These are phyloP conservation scores for Polydrusus pterygomalis DNA, from an alignment of 2,888 invertebrate species.

Conservation along the genomic window DNA sequence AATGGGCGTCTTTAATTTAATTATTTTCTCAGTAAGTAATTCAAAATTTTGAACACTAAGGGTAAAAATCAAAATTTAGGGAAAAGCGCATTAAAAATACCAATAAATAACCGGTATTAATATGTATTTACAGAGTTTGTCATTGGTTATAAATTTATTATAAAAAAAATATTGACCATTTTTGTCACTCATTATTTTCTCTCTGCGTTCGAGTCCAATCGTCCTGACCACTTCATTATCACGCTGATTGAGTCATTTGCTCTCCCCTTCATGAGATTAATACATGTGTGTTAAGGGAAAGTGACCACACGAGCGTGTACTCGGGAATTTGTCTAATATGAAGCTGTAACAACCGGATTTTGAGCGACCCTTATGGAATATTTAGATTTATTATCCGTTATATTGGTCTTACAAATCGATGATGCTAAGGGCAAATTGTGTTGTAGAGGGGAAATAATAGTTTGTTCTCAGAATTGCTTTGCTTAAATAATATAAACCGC, in stretches of 20 bases:
- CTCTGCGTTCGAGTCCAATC: constrained; percentile 63
- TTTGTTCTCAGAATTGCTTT: constrained; percentile 39
- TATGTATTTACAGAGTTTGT: no score
- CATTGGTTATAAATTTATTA: no score
- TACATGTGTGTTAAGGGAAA: constrained; percentile 67
- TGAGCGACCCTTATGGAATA: constrained; percentile 58
- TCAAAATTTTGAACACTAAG: no score
- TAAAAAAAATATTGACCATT: no score
- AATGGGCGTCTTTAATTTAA: no score
- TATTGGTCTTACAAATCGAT: constrained; percentile 57
- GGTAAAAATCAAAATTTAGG: no score
- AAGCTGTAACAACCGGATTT: constrained; percentile 54
- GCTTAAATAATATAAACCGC: neutral
- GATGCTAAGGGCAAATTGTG: constrained; percentile 57
- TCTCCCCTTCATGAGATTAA: constrained; percentile 69
- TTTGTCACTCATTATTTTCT: constrained; percentile 64
- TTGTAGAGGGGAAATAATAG: constrained; percentile 44
- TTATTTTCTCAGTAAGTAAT: no score
- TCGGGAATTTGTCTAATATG: constrained; percentile 51
- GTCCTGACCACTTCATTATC: constrained; percentile 70
- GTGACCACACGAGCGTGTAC: constrained; percentile 58
- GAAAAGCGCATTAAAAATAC: no score
- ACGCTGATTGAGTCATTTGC: constrained; percentile 71
- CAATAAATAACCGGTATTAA: no score
- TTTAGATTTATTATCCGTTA: constrained; percentile 62